Evolutionary conservation across 1,140 invertebrate genomes (phyloP).

Genomic region (Centruroides vittatus): DNA sequence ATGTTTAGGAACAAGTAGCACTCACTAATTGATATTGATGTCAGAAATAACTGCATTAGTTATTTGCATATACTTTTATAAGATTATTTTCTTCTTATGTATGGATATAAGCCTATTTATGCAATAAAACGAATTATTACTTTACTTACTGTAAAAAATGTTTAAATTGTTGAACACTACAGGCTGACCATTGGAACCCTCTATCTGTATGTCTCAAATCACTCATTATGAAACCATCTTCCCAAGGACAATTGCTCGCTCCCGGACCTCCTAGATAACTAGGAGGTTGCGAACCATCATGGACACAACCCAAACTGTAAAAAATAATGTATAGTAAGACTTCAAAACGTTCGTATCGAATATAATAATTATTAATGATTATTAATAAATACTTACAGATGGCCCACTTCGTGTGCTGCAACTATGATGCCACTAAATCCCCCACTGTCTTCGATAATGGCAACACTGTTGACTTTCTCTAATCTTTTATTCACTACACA

Average conservation of each 20-base stretch:
- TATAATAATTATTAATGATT: too few relatives aligned
- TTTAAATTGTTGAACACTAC: slow-evolving; percentile 82
- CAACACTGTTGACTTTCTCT: slow-evolving; percentile 90
- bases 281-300: slow-evolving; percentile 85
- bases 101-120: too few relatives aligned
- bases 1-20: too few relatives aligned
- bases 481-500: slow-evolving; percentile 89
- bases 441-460: slow-evolving; percentile 90
- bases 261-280: slow-evolving; percentile 85
- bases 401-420: slow-evolving; percentile 88
- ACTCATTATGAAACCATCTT: slow-evolving; percentile 92
- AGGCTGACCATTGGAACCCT: slow-evolving; percentile 86
- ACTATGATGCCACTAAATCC: slow-evolving; percentile 93
- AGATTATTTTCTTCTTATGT: too few relatives aligned
- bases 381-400: slow-evolving; percentile 58
- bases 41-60: too few relatives aligned
- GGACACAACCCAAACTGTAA: slow-evolving; percentile 71
- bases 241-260: slow-evolving; percentile 85
- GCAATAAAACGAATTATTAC: not conserved
- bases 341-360: too few relatives aligned
- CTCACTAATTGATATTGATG: too few relatives aligned
- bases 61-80: too few relatives aligned
- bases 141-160: slow-evolving; percentile 76
- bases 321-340: too few relatives aligned
- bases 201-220: slow-evolving; percentile 85